phyloP scores from a whole-genome alignment of 2,888 invertebrate genomes.

The Drosophila algonquin region DNA sequence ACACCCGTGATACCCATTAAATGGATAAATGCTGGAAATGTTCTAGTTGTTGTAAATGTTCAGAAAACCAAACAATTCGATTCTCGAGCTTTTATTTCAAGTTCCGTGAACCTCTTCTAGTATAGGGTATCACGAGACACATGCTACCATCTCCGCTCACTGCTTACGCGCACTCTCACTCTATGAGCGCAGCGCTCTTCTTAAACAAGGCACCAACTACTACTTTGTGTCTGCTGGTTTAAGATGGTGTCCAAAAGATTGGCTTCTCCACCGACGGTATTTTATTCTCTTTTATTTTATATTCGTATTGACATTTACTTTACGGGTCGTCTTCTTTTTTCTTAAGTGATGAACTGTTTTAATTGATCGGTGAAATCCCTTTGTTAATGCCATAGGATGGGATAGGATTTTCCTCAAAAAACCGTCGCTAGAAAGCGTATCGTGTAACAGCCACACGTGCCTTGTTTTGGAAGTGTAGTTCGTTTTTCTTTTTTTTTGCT shows the following conservation, averaged over 20 bases:
- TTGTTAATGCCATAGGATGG: neutral
- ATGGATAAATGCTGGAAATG: neutral
- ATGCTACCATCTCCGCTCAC: neutral
- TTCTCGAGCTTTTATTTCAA: too few relatives aligned
- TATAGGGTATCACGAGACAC: neutral
- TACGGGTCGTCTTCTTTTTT: too few relatives aligned
- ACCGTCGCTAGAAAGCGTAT: conserved; percentile 3
- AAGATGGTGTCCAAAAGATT: too few relatives aligned
- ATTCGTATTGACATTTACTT: neutral
- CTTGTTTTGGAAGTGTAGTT: neutral
- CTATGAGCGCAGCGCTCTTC: neutral
- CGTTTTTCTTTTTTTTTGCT: conserved; percentile 2
- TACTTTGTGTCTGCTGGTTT: neutral
- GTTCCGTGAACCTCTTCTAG: neutral
- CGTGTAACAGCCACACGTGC: conserved; percentile 11
- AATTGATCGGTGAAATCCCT: neutral
- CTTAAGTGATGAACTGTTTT: neutral
- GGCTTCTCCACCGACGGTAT: too few relatives aligned
- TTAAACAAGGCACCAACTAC: neutral
- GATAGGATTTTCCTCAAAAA: neutral
- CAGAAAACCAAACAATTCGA: too few relatives aligned
- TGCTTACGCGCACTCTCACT: neutral
- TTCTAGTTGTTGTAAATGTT: too few relatives aligned
- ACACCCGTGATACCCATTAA: neutral
- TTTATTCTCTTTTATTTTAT: neutral